Evolutionary conservation across 2,888 invertebrate species (phyloP).

Genomic region (Leptopilina syphax): DNA sequence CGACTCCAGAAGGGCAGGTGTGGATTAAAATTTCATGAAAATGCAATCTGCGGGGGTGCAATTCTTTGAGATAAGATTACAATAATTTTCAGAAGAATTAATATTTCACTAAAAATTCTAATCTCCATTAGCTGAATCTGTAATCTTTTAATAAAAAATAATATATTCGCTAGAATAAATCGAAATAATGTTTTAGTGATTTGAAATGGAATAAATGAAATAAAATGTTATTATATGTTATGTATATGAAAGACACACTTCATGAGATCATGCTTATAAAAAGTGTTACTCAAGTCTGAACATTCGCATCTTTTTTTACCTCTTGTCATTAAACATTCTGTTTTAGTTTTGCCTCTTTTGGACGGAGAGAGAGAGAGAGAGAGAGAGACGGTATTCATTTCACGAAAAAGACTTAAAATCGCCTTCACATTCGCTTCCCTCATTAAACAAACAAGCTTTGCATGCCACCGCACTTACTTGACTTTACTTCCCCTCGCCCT

Average conservation of each 20-base stretch:
- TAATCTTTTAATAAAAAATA: no score
- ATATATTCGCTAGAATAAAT: no score
- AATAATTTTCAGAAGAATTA: no score
- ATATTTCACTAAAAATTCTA: no score
- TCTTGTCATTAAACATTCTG: constrained; percentile 12
- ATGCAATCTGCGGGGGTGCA: constrained; percentile 40
- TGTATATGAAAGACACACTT: neutral
- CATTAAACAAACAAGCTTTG: constrained; percentile 75
- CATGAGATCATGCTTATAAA: neutral
- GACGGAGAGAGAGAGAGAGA: neutral
- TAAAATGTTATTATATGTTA: no score
- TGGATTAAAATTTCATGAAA: constrained; percentile 44
- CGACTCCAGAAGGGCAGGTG: constrained; percentile 34
- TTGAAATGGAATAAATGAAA: no score
- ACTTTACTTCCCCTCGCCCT: neutral
- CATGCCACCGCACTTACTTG: constrained; percentile 60
- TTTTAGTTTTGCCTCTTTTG: neutral
- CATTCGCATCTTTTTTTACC: neutral
- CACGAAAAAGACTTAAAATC: constrained; percentile 60
- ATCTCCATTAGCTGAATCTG: no score
- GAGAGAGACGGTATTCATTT: constrained; percentile 20
- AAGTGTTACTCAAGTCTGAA: constrained; percentile 12
- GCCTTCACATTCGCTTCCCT: constrained; percentile 77
- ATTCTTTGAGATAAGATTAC: neutral
- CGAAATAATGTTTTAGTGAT: no score